Base-by-base conservation (phyloP, 2,888 invertebrate genomes). In the Cryptus armator region DNA sequence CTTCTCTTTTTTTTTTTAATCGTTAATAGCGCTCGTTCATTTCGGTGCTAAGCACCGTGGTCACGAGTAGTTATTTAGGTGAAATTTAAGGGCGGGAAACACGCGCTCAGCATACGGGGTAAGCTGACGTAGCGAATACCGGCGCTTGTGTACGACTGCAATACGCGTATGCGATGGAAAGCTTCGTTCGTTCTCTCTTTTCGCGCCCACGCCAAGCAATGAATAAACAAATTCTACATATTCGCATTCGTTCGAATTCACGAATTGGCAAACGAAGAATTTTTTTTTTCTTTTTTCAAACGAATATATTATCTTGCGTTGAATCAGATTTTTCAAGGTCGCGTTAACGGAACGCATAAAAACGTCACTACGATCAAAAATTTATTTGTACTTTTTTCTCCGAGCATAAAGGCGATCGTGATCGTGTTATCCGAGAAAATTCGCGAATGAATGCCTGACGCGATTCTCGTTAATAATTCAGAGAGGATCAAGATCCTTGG, bases 11-110 rank as follows among this genome's bases (percentile, higher is more conserved):
- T 89, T 89, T 89, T 90, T 91, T 90, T 90, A 90, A 91, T 93
- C 92, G 93, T 93, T 93, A 93, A 93, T 93, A 92, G 93, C 89
- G 89, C 92, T 89, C 92, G 92, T 93, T 92, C 91, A 92, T 93
- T 93, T 92, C 87, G 91, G 89, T 90, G 91, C 91, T 93, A 93
- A 93, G 91, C 92, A 90, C 89, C 89, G 84, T 87, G 90, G 89
- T 90, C 91, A 89, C 89, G 89, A 89, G 88, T 90, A 91, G 92
- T 92, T 92, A 92, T 93, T 92, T 92, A 92, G 90, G 90, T 89
- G 89, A 91, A 91, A 91, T 92, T 91, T 91, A 90, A 91, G 89
- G 89, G 89, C 88, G 87, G 88, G 87, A 89, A 89, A 89, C 87
- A 88, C 81, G 86, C 75, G 74, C 82, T 76, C 71, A 82, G 78